Percentiles rank a stretch among this genome's conserved stretches.
phyloP scores from a whole-genome alignment of 2,113 vertebrate species.

The Euleptes europaea region DNA sequence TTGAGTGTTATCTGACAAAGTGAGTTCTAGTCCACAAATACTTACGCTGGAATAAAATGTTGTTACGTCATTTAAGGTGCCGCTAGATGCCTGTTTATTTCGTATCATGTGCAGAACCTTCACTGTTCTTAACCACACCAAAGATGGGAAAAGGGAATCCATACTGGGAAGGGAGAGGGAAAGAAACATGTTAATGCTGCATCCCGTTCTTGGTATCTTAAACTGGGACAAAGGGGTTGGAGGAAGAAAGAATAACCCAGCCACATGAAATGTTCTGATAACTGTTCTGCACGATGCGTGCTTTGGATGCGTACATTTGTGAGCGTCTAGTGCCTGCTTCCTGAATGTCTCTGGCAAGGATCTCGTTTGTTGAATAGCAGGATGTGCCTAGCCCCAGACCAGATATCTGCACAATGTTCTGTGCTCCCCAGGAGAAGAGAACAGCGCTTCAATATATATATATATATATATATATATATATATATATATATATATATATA shows the following conservation, averaged over 20 bases:
- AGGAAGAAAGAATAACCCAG: background rate
- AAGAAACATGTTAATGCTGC: background rate
- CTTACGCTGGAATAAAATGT: too few relatives aligned
- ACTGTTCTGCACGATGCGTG: background rate
- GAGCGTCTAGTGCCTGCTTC: conserved; percentile 1
- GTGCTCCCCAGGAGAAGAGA: conserved; percentile 5
- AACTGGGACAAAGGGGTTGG: background rate
- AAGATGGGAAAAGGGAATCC: background rate
- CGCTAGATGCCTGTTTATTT: too few relatives aligned
- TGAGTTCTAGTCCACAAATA: too few relatives aligned
- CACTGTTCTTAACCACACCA: background rate
- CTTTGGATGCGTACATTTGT: background rate
- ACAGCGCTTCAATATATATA: background rate
- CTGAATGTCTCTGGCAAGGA: conserved; percentile 20
- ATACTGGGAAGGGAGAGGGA: background rate
- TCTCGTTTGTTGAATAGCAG: conserved; percentile 30
- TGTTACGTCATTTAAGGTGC: too few relatives aligned
- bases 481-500: too few relatives aligned
- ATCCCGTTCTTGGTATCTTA: background rate
- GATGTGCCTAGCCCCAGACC: background rate
- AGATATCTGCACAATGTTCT: background rate
- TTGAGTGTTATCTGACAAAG: background rate
- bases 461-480: too few relatives aligned
- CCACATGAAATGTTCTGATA: background rate
- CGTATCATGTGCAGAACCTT: background rate